Evolutionary conservation across 2,797 vertebrate species (phyloP).

Genomic region (Petrocephalus schoutedeni): DNA sequence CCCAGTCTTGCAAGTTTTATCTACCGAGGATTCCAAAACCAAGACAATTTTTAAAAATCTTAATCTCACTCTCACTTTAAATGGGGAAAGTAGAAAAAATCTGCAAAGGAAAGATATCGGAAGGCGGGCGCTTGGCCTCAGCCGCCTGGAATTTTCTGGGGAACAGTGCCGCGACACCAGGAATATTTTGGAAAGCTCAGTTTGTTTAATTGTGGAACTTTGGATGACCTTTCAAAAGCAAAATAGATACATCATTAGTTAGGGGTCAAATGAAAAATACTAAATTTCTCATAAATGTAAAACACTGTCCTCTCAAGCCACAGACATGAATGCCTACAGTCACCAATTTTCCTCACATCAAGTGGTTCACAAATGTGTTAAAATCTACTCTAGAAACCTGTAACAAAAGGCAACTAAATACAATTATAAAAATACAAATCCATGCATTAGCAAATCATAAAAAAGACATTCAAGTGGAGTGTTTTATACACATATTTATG

Average conservation of each 20-base stretch:
- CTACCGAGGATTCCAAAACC: slow-evolving; percentile 12
- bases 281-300: background rate
- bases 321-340: background rate
- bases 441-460: slow-evolving; percentile 36
- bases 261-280: slow-evolving; percentile 15
- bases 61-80: slow-evolving; percentile 11
- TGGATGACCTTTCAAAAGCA: slow-evolving; percentile 17
- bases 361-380: slow-evolving; percentile 16
- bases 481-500: slow-evolving; percentile 29
- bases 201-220: slow-evolving; percentile 16
- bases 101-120: background rate
- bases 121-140: background rate
- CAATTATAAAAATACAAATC: slow-evolving; percentile 26
- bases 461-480: slow-evolving; percentile 34
- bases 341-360: background rate
- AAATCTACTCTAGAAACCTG: slow-evolving; percentile 6
- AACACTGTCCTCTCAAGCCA: background rate
- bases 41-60: background rate
- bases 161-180: background rate
- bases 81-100: background rate
- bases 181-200: background rate
- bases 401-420: slow-evolving; percentile 9
- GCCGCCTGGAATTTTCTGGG: background rate
- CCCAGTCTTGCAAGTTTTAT: background rate
- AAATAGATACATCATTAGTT: background rate